phyloP scores from a whole-genome alignment of 2,797 vertebrate species.

The Fistularia tabacaria region DNA sequence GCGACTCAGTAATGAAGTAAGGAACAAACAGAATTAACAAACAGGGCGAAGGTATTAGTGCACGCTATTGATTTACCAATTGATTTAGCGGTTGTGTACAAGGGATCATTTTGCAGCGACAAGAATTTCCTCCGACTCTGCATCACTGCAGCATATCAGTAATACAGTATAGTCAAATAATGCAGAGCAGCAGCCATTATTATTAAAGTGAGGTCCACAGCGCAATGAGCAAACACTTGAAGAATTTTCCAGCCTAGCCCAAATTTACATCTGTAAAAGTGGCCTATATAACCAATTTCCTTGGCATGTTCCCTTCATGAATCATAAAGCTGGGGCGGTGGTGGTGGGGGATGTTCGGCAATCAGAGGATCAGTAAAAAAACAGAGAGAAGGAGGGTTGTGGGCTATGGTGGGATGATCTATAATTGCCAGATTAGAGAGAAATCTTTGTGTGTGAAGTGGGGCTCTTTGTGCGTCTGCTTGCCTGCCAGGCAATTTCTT shows the following conservation, averaged over 20 bases:
- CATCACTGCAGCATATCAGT: conserved; percentile 25
- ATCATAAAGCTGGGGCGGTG: conserved; percentile 46
- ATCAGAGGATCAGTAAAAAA: conserved; percentile 66
- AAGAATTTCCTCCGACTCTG: conserved; percentile 35
- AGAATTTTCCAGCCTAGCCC: conserved; percentile 9
- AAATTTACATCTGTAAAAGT: conserved; percentile 43
- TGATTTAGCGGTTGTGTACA: conserved; percentile 57
- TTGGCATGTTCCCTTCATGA: conserved; percentile 27
- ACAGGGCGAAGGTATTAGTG: conserved; percentile 50
- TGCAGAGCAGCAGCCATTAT: conserved; percentile 26
- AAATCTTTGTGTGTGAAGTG: conserved; percentile 64
- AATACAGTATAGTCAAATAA: conserved; percentile 29
- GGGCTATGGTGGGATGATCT: conserved; percentile 51
- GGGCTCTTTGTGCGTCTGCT: conserved; percentile 53
- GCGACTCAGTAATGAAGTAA: conserved; percentile 46
- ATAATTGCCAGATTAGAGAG: conserved; percentile 71
- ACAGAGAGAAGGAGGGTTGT: conserved; percentile 33
- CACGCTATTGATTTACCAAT: conserved; percentile 57
- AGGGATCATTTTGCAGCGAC: conserved; percentile 55
- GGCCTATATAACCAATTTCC: conserved; percentile 17
- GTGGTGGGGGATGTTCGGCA: conserved; percentile 61
- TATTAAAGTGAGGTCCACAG: conserved; percentile 2
- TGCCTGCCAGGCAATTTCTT: conserved; percentile 43
- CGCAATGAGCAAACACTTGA: not conserved
- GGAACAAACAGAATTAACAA: conserved; percentile 57